Evolutionary conservation across 2,888 invertebrate genomes (phyloP).

Genomic region (Psylliodes chrysocephalus): DNA sequence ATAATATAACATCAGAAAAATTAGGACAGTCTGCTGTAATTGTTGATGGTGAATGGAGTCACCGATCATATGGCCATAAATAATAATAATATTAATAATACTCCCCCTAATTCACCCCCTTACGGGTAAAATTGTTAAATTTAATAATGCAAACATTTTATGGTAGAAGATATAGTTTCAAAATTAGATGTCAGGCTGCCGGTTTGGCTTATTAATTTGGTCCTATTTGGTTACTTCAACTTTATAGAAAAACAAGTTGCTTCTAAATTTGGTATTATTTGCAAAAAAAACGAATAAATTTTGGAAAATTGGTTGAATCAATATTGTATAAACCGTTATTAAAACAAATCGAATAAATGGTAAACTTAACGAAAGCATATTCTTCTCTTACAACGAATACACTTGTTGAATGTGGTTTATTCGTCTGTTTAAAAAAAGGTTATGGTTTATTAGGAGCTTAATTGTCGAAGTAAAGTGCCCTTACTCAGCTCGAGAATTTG

Average conservation of each 20-base stretch:
- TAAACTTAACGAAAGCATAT: too few relatives aligned
- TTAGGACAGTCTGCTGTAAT: slow-evolving; percentile 14
- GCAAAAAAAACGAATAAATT: background rate
- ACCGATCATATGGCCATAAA: slow-evolving; percentile 5
- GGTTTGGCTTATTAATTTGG: background rate
- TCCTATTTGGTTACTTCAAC: background rate
- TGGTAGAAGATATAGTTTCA: slow-evolving; percentile 1
- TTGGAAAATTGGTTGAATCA: background rate
- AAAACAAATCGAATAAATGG: background rate
- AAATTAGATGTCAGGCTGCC: background rate
- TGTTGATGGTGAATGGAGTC: slow-evolving; percentile 11
- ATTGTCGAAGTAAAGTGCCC: background rate
- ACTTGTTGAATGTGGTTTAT: too few relatives aligned
- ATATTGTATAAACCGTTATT: background rate
- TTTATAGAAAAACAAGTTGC: background rate
- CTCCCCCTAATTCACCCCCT: too few relatives aligned
- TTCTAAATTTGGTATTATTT: background rate
- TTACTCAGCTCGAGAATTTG: slow-evolving; percentile 1
- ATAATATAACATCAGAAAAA: background rate
- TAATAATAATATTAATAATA: too few relatives aligned
- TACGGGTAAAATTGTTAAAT: background rate
- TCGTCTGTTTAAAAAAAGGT: too few relatives aligned
- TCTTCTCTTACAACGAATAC: too few relatives aligned
- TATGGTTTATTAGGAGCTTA: background rate
- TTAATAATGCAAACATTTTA: slow-evolving; percentile 8